Conservation (phyloP, 2,113 vertebrate genomes). For the Eudyptes chrysolophus region DNA sequence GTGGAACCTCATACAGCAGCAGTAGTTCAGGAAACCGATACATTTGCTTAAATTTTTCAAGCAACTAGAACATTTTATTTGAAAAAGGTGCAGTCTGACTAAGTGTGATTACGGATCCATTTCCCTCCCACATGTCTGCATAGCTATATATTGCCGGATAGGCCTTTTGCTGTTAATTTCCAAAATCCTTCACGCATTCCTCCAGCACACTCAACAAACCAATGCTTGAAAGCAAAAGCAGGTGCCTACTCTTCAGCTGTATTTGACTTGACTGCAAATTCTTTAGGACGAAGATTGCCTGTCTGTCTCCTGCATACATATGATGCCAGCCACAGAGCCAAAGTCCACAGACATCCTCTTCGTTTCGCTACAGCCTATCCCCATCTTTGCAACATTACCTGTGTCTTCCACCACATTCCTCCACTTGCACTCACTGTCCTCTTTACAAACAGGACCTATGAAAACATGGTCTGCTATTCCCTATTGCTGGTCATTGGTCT, state of each 20-base stretch:
- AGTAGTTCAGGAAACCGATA: background rate
- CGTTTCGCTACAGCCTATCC: background rate
- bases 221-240: background rate
- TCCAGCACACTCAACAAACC: background rate
- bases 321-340: background rate
- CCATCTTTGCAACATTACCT: background rate
- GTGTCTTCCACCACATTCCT: background rate
- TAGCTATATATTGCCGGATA: background rate
- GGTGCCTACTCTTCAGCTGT: background rate
- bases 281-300: background rate
- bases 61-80: background rate
- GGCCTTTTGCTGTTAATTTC: background rate
- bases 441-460: background rate
- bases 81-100: background rate
- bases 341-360: background rate
- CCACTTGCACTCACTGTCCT: background rate
- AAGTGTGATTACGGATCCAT: background rate
- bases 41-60: background rate
- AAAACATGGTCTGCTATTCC: background rate
- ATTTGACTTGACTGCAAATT: background rate
- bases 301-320: background rate
- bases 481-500: accelerated
- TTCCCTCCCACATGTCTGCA: background rate
- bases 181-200: background rate
- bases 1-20: background rate